Base-by-base conservation (phyloP, 2,797 vertebrate genomes). In the Hemibagrus guttatus region DNA sequence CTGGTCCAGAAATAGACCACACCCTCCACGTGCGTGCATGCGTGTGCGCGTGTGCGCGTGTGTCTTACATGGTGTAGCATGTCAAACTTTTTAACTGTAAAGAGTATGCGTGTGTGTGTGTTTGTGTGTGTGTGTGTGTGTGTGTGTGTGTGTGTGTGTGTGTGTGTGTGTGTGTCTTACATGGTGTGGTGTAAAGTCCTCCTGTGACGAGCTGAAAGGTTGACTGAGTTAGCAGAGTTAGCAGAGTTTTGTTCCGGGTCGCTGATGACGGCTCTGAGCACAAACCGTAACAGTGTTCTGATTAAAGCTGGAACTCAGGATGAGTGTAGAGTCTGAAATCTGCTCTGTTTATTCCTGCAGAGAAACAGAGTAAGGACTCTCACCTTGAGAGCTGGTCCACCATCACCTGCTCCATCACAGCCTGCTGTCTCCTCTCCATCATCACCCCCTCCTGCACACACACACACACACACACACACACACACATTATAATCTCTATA, bases 371-470 rank as follows among this genome's bases (percentile, higher is more conserved):
- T 23, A 72, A 74, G 74, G 66, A 46, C 17, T 74, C 61, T 58
- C 76, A 89, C 88, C 88, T 86, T 87, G 91, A 96, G 84, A 97
- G 94, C 0, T 96, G 93, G 91, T 96, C 96, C 86, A 91, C 88
- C 95, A 96, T 95, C 88, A 96, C 91, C 93, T 96, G 95, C 87
- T 96, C 96, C 82, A 92, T 90, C 61, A 96, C 94, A 58, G 89
- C 85, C 90, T 94, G 94, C 68, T 95, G 96, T 92, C 90, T 96
- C 88, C 92, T 96, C 86, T 96, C 93, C 42, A 91, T 86, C 78
- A 92, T 94, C 88, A 95, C 89, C 42, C 89, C 91, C 84, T 96
- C 95, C 96, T 97, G 87, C 64, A 90, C 92, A 88, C 80, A 90
- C 68, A 84, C n/a, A 76, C 13, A 54, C 5, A 9, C 11, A 49